A percentile compares a stretch with the other conserved stretches of the same genome.
Evolutionary conservation across 1,140 invertebrate genomes (phyloP).

Genomic region (Leucophenga varia): DNA sequence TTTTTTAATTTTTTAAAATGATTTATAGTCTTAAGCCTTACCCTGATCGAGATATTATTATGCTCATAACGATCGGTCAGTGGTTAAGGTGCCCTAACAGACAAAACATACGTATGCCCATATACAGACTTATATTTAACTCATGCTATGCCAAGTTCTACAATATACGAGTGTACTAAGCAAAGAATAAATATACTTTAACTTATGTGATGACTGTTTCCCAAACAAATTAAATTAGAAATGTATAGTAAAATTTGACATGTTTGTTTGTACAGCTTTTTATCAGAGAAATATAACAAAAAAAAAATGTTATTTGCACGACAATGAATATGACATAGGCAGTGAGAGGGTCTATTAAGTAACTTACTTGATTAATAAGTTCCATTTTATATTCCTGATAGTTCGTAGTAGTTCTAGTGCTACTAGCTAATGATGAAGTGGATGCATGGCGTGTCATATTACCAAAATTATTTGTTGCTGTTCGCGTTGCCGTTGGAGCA

Average conservation of each 20-base stretch:
- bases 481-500: slow-evolving; percentile 11
- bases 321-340: no score
- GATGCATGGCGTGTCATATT: slow-evolving; percentile 45
- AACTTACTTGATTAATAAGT: slow-evolving; percentile 48
- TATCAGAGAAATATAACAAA: background rate
- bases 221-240: slow-evolving; percentile 1
- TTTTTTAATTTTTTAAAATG: no score
- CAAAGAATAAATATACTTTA: no score
- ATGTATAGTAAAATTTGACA: background rate
- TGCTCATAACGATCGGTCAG: no score
- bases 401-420: slow-evolving; percentile 46
- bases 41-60: no score
- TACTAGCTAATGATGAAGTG: slow-evolving; percentile 46
- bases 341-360: background rate
- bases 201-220: slow-evolving; percentile 9
- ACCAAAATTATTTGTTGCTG: slow-evolving; percentile 6
- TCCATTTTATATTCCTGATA: slow-evolving; percentile 54
- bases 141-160: no score
- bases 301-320: no score
- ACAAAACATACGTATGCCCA: no score
- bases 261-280: slow-evolving; percentile 43
- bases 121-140: no score
- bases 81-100: no score
- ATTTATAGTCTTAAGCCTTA: no score
- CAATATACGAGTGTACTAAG: no score